A percentile compares a stretch with the other conserved stretches of the same genome.
Evolutionary conservation across 1,140 invertebrate species (phyloP).

Genomic region (Panulirus ornatus): DNA sequence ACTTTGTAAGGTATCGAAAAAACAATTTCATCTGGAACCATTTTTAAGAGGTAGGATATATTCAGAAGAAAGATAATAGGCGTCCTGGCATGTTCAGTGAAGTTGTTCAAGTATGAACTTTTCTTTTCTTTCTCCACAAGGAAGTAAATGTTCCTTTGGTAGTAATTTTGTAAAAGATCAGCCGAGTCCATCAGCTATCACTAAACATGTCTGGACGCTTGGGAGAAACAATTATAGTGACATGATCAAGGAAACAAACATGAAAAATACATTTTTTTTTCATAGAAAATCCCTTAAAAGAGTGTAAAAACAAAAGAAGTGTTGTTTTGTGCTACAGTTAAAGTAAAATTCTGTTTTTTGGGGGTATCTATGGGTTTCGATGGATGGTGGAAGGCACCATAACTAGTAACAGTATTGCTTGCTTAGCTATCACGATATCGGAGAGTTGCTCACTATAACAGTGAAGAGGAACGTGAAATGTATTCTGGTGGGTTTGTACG

Average conservation of each 20-base stretch:
- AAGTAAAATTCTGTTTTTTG: constrained; percentile 55
- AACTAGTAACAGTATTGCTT: constrained; percentile 73
- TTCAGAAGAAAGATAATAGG: constrained; percentile 47
- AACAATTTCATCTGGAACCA: constrained; percentile 68
- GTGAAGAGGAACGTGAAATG: constrained; percentile 73
- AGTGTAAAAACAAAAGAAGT: constrained; percentile 53
- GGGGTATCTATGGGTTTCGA: constrained; percentile 69
- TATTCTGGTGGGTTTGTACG: constrained; percentile 73
- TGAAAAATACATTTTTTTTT: constrained; percentile 43
- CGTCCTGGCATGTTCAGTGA: constrained; percentile 65
- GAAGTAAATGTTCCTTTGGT: neutral
- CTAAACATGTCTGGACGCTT: constrained; percentile 66
- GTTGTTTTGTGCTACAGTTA: constrained; percentile 66
- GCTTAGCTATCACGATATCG: constrained; percentile 72
- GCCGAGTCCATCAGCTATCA: constrained; percentile 28
- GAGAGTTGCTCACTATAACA: constrained; percentile 72
- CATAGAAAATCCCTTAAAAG: constrained; percentile 59
- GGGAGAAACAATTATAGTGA: constrained; percentile 55
- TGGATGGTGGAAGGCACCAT: constrained; percentile 74
- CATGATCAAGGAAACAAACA: constrained; percentile 40
- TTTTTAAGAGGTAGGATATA: constrained; percentile 69
- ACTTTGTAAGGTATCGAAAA: constrained; percentile 66
- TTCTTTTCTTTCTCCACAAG: too few species aligned
- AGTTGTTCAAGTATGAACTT: constrained; percentile 18
- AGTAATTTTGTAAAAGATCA: constrained; percentile 6